Base-by-base conservation (phyloP, 2,888 invertebrate genomes). In the Chesias legatella region DNA sequence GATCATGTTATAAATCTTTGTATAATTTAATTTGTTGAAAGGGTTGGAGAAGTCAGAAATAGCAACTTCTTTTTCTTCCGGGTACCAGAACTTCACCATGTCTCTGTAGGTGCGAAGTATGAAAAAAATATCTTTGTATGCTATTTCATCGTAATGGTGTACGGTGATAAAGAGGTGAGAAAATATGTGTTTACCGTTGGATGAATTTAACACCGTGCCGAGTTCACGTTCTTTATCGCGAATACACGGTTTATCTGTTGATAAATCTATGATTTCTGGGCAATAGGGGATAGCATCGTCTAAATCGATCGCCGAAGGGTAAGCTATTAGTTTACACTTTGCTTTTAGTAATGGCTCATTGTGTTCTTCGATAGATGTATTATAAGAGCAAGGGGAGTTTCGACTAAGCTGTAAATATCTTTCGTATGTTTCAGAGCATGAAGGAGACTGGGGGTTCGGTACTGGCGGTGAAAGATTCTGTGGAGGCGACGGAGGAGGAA, bases 201-300 rank as follows among this genome's bases (percentile, higher is more conserved):
- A 6, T 7, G n/a, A 1, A 31, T 27, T 3, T 13, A 22, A 2
- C 1, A 28, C 33, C 1, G 40, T 26, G 9, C 30, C 13, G 2
- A 46, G 11, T n/a, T 13, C 9, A 8, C 38, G 31, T 41, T 50
- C 50, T 11, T 10, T 6, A 10, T 21, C 27, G 7, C 10, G 28
- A 6, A 34, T 30, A 30, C 33, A 20, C 1, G 13, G 23, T 10
- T 24, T n/a, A 29, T 17, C 27, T 1, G 21, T 10, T 6, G 7
- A 21, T 6, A 41, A 41, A 8, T 6, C 7, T 10, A 63, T 21
- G 5, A 56, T 36, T 40, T 52, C 48, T 37, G 51, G 21, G 7
- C 56, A 7, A 30, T 56, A 51, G 0, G 53, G 56, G n/a, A 48
- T 59, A 5, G 59, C 51, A 20, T 63, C 56, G 10, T 61, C 60